Evolutionary conservation across 1,140 invertebrate genomes (phyloP).

Genomic region (Euschistus heros): DNA sequence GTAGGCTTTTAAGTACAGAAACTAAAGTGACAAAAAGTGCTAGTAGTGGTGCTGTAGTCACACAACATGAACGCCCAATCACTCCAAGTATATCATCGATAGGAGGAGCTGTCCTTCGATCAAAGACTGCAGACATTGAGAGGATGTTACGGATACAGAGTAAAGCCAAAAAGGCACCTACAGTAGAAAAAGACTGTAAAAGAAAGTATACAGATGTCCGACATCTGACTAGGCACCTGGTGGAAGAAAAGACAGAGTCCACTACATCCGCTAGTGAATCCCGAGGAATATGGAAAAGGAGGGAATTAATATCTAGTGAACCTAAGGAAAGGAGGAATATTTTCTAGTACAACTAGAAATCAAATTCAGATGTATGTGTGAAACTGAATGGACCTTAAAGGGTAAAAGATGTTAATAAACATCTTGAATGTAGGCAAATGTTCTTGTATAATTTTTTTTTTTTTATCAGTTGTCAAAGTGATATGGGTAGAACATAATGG

Average conservation of each 20-base stretch:
- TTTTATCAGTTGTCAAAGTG: no score
- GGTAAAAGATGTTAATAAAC: no score
- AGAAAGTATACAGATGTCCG: constrained; percentile 49
- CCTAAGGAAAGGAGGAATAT: constrained; percentile 35
- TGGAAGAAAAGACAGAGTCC: constrained; percentile 31
- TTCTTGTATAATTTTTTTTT: no score
- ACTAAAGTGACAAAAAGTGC: constrained; percentile 26
- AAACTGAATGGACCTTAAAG: no score
- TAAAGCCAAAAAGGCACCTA: constrained; percentile 29
- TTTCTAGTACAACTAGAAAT: not conserved
- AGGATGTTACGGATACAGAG: constrained; percentile 41
- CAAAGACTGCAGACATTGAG: constrained; percentile 56
- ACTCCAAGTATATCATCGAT: constrained; percentile 53
- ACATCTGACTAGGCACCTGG: constrained; percentile 49
- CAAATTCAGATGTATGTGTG: not conserved
- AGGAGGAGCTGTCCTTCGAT: constrained; percentile 51
- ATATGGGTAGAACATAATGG: no score
- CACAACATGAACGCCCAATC: constrained; percentile 14
- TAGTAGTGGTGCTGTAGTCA: constrained; percentile 23
- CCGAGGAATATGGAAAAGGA: constrained; percentile 55
- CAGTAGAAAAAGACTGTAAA: constrained; percentile 50
- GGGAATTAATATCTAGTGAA: constrained; percentile 68
- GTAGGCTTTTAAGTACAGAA: constrained; percentile 12
- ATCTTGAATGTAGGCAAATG: no score
- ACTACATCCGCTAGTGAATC: constrained; percentile 19